Percentiles rank a stretch among this genome's conserved stretches.
Conservation (phyloP, 1,140 invertebrate genomes). For the Whitmania pigra region DNA sequence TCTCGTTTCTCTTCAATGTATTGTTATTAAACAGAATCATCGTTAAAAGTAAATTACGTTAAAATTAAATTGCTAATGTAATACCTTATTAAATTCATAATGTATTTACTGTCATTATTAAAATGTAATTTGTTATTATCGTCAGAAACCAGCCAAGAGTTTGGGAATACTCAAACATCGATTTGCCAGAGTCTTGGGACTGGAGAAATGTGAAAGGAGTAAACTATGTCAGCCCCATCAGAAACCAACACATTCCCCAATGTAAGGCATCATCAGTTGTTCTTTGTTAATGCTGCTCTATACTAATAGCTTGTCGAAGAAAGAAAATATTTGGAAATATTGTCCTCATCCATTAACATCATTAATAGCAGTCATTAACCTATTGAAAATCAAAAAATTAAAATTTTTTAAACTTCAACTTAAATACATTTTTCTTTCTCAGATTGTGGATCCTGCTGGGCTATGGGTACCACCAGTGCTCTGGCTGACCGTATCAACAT, state of each 20-base stretch:
- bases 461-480: conserved; percentile 44
- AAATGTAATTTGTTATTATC: too few species aligned
- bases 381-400: too few species aligned
- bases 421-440: not conserved
- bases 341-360: too few species aligned
- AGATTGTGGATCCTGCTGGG: conserved; percentile 50
- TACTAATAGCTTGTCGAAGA: too few species aligned
- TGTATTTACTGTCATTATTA: not conserved
- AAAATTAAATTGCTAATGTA: not conserved
- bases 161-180: not conserved
- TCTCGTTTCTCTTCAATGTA: not conserved
- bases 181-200: conserved; percentile 40
- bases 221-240: conserved; percentile 44
- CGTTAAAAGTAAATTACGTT: not conserved
- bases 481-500: conserved; percentile 48
- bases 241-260: conserved; percentile 45
- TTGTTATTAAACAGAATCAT: not conserved
- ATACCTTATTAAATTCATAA: not conserved
- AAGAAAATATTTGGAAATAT: too few species aligned
- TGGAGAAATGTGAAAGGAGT: conserved; percentile 44
- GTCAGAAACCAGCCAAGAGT: not conserved
- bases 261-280: conserved; percentile 30
- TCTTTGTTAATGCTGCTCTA: too few species aligned
- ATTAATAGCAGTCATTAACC: too few species aligned
- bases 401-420: too few species aligned